These are phyloP conservation scores for Pelagia noctiluca DNA, from an alignment of 30 jellyfish, hydroid and myxozoan species.

Conservation along the genomic window DNA sequence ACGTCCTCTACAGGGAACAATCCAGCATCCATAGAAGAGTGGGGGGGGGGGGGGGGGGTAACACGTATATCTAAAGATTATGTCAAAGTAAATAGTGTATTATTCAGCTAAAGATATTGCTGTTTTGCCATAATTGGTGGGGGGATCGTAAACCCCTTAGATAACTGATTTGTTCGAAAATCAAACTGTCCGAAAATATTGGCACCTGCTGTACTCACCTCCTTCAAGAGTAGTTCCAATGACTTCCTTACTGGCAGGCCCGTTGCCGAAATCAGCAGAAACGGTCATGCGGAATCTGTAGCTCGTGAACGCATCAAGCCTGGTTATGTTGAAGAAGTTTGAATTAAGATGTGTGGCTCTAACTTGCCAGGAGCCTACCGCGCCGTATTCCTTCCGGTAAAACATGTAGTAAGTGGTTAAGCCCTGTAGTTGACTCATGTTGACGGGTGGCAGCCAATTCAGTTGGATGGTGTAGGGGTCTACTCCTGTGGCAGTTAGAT, in stretches of 20 bases:
- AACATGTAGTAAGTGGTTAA: conserved; percentile 32
- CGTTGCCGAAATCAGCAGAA: conserved; percentile 36
- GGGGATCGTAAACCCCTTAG: too few relatives aligned
- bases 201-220: too few relatives aligned
- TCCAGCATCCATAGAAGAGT: too few relatives aligned
- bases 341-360: conserved; percentile 17
- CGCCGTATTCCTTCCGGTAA: conserved; percentile 26
- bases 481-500: conserved; percentile 30
- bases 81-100: too few relatives aligned
- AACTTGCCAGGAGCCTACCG: conserved; percentile 50
- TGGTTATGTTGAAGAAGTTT: conserved; percentile 9
- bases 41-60: too few relatives aligned
- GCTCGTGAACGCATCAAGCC: conserved; percentile 25
- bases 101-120: too few relatives aligned
- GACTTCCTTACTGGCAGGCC: conserved; percentile 55
- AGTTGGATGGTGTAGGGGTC: conserved; percentile 33
- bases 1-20: too few relatives aligned
- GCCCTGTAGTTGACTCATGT: not conserved
- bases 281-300: conserved; percentile 36
- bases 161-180: too few relatives aligned
- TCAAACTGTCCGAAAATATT: too few relatives aligned
- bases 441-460: not conserved
- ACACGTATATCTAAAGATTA: too few relatives aligned
- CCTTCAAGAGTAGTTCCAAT: conserved; percentile 48
- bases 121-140: too few relatives aligned